Base-by-base conservation (phyloP, 2,888 invertebrate species). In the Junonia oenone region DNA sequence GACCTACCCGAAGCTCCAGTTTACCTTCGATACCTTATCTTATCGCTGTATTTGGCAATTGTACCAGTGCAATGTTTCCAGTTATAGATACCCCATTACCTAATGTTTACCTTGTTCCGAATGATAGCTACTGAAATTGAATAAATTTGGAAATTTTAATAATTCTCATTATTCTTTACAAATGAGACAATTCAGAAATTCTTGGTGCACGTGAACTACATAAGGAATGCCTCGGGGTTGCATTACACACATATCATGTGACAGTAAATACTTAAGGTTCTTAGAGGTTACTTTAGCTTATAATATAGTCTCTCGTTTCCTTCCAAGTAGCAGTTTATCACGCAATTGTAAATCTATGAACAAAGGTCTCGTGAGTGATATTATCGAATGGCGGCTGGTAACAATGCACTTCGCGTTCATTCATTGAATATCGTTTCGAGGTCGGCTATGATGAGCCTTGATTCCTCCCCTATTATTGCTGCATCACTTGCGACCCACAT, bases 371-470 rank as follows among this genome's bases (percentile, higher is more conserved):
- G 63, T 64, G 66, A 63, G 63, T 62, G 71, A 75, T 75, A 65
- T 68, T 66, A 74, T 76, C 72, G 68, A 51, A 55, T 61, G 63
- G 68, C 69, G 67, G 67, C 65, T 65, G 67, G 55, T 67, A 72
- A 73, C 72, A 72, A 73, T 72, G 66, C 61, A 62, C 64, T 63
- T 56, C 61, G 59, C 59, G 67, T 68, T 68, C 72, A 72, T 70
- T 72, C 72, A 71, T 67, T 58, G 64, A 50, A 58, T 57, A 51
- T 14, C 45, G 56, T 59, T 63, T 63, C 70, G 73, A 76, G 75
- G 74, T 67, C 72, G 56, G 22, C 45, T 26, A 43, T 13, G 48
- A 57, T 51, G 57, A 59, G 62, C 69, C 70, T 71, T 71, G 67
- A 62, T 63, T 66, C 60, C 56, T 61, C 63, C 66, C 63, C 63